Evolutionary conservation across 2,113 vertebrate species (phyloP).

Genomic region (Clarias gariepinus): DNA sequence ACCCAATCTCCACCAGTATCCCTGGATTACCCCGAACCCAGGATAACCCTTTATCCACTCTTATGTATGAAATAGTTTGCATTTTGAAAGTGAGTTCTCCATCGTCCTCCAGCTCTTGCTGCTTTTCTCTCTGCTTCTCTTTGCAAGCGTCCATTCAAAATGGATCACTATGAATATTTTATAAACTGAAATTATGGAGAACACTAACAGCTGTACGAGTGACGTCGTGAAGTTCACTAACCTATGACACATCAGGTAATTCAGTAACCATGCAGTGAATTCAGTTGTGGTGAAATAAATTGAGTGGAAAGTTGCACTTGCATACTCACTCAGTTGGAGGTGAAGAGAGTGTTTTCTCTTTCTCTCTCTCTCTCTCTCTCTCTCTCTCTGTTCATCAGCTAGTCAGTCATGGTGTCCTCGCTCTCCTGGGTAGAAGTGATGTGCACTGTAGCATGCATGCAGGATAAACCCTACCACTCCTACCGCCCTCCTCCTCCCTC

Average conservation of each 20-base stretch:
- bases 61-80: not conserved
- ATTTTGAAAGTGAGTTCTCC: not conserved
- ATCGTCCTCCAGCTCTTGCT: not conserved
- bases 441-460: constrained; percentile 70
- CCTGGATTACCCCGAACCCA: not conserved
- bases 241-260: not conserved
- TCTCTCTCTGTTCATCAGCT: constrained; percentile 61
- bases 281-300: not conserved
- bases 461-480: constrained; percentile 63
- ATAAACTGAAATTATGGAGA: constrained; percentile 6
- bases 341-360: constrained; percentile 66
- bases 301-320: constrained; percentile 22
- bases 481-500: constrained; percentile 51
- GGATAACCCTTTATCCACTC: not conserved
- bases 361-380: constrained; percentile 59
- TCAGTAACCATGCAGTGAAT: not conserved
- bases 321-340: constrained; percentile 76
- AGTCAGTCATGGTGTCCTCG: constrained; percentile 71
- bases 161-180: constrained; percentile 29
- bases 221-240: not conserved
- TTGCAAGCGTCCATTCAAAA: not conserved
- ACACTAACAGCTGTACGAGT: not conserved
- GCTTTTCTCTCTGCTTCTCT: not conserved
- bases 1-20: not conserved
- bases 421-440: constrained; percentile 72